A percentile compares a stretch with the other conserved stretches of the same genome.
These are phyloP conservation scores for Andrena minutula DNA, from an alignment of 2,888 invertebrate species.

Conservation along the genomic window DNA sequence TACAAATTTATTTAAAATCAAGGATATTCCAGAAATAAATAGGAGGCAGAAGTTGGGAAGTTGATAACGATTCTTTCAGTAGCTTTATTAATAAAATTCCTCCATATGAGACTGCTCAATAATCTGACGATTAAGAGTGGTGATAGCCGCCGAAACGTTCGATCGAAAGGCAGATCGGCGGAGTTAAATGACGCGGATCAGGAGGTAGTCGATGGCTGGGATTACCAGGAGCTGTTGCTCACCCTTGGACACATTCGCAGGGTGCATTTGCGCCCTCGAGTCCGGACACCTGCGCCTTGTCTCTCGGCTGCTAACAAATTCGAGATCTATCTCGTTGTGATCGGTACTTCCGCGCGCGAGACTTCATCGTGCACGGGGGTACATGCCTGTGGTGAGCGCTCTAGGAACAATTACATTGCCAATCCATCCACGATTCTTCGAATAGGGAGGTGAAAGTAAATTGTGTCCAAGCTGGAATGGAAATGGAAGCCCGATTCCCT, in stretches of 20 bases:
- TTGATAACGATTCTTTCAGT: not conserved
- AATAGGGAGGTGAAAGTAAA: not conserved
- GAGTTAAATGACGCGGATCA: slow-evolving; percentile 39
- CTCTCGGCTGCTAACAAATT: slow-evolving; percentile 8
- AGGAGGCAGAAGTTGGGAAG: no score
- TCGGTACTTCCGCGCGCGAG: slow-evolving; percentile 26
- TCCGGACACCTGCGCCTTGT: slow-evolving; percentile 34
- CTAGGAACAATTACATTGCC: slow-evolving; percentile 21
- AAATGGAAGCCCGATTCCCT: not conserved
- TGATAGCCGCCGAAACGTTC: slow-evolving; percentile 23
- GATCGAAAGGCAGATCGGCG: slow-evolving; percentile 22
- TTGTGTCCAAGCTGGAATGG: not conserved
- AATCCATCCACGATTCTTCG: slow-evolving; percentile 21
- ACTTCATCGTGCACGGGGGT: slow-evolving; percentile 14
- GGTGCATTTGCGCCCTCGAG: slow-evolving; percentile 22
- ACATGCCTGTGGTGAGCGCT: slow-evolving; percentile 1
- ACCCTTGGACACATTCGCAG: slow-evolving; percentile 32
- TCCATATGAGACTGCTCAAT: not conserved
- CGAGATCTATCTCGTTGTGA: slow-evolving; percentile 23
- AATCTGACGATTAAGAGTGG: slow-evolving; percentile 12
- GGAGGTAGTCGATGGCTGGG: slow-evolving; percentile 3
- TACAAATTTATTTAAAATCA: not conserved
- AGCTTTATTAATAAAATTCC: not conserved
- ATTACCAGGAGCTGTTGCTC: slow-evolving; percentile 25
- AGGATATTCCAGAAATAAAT: no score